These are phyloP conservation scores for Centroberyx gerrardi DNA, from an alignment of 2,797 vertebrate genomes.

Conservation along the genomic window DNA sequence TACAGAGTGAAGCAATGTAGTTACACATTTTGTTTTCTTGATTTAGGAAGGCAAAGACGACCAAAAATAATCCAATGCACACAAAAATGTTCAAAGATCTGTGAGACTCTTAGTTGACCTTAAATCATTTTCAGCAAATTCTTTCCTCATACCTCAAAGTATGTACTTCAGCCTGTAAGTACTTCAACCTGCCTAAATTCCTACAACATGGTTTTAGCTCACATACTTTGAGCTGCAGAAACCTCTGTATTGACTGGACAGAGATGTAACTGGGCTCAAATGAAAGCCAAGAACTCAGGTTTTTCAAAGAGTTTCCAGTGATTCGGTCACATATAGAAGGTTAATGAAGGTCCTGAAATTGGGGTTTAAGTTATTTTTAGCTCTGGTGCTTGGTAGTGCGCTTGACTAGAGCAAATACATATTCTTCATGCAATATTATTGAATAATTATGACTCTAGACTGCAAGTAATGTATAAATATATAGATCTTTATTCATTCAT, in stretches of 20 bases:
- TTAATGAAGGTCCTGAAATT: not conserved
- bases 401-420: not conserved
- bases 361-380: not conserved
- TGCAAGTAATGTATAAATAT: constrained; percentile 86
- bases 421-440: not conserved
- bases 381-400: not conserved
- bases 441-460: constrained; percentile 33
- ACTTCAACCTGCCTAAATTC: not conserved
- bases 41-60: not conserved
- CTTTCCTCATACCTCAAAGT: not conserved
- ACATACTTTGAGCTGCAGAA: not conserved
- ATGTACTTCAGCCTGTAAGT: not conserved
- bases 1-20: not conserved
- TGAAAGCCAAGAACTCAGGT: not conserved
- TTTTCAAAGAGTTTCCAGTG: no score
- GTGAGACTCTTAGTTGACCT: not conserved
- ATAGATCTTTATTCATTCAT: constrained; percentile 88
- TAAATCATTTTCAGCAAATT: no score
- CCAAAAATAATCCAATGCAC: not conserved
- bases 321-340: not conserved
- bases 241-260: not conserved
- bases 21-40: not conserved
- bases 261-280: not conserved
- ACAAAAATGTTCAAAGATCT: not conserved
- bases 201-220: not conserved